Conservation (phyloP, 2,888 invertebrate genomes). For the Ophraella communa region DNA sequence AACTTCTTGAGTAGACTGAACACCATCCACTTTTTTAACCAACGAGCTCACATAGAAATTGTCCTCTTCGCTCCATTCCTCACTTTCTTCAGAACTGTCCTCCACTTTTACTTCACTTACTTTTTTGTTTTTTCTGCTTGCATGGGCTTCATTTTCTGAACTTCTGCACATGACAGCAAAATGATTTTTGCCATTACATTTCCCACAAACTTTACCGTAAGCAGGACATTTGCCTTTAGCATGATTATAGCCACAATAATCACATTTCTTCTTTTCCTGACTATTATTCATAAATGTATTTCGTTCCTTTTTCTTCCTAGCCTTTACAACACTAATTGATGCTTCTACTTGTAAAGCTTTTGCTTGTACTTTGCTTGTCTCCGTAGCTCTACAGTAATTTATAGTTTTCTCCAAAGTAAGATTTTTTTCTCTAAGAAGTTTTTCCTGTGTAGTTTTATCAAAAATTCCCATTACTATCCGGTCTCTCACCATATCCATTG, state of each 20-base stretch:
- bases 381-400: conserved; percentile 37
- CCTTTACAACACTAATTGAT: neutral
- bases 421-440: conserved; percentile 37
- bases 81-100: too few relatives aligned
- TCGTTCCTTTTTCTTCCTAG: neutral
- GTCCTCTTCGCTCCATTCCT: too few relatives aligned
- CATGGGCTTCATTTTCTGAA: neutral
- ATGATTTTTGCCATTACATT: neutral
- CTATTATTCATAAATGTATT: too few relatives aligned
- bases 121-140: too few relatives aligned
- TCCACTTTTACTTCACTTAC: neutral
- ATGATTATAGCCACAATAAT: conserved; percentile 4
- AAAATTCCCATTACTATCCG: conserved; percentile 42
- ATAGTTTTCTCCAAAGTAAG: conserved; percentile 37
- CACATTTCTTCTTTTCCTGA: too few relatives aligned
- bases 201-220: neutral
- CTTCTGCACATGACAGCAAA: conserved; percentile 4
- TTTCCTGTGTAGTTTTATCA: conserved; percentile 38
- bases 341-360: conserved; percentile 33
- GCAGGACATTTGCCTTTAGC: neutral
- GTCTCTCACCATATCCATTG: conserved; percentile 43
- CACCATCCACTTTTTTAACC: too few relatives aligned
- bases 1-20: too few relatives aligned
- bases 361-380: conserved; percentile 36
- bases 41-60: too few relatives aligned